Evolutionary conservation across 2,888 invertebrate species (phyloP).

Genomic region (Epistrophella euchroma): DNA sequence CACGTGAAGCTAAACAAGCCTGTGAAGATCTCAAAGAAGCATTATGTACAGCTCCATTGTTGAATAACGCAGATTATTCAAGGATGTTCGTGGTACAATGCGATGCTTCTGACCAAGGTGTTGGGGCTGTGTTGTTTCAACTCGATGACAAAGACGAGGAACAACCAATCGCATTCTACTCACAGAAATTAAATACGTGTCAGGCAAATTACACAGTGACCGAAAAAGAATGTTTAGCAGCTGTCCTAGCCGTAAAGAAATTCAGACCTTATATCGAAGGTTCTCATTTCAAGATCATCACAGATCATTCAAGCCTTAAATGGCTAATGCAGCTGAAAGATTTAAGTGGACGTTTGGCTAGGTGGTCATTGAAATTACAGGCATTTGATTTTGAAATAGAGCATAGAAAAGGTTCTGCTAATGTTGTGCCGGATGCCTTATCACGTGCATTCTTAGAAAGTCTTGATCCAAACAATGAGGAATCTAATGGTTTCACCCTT

Average conservation of each 20-base stretch:
- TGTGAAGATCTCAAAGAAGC: constrained; percentile 45
- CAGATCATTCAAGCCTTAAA: constrained; percentile 77
- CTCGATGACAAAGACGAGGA: constrained; percentile 33
- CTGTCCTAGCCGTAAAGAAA: constrained; percentile 39
- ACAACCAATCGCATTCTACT: constrained; percentile 50
- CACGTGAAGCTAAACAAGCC: constrained; percentile 20
- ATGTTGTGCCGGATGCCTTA: constrained; percentile 73
- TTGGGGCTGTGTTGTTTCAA: constrained; percentile 54
- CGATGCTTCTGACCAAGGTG: constrained; percentile 43
- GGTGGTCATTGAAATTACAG: no score
- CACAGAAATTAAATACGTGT: constrained; percentile 48
- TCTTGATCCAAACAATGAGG: no score
- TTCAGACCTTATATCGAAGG: constrained; percentile 61
- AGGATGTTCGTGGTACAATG: constrained; percentile 57
- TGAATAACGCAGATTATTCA: constrained; percentile 51
- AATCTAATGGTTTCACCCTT: no score
- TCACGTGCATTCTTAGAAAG: constrained; percentile 42
- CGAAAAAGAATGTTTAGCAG: constrained; percentile 5
- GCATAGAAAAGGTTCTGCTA: constrained; percentile 61
- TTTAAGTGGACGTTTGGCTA: constrained; percentile 71
- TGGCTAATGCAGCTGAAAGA: constrained; percentile 77
- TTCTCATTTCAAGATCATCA: constrained; percentile 52
- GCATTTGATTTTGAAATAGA: constrained; percentile 65
- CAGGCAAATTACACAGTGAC: constrained; percentile 51
- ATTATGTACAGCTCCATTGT: constrained; percentile 33